These are phyloP conservation scores for Castor canadensis DNA, from an alignment of 2,113 vertebrate species.

Conservation along the genomic window DNA sequence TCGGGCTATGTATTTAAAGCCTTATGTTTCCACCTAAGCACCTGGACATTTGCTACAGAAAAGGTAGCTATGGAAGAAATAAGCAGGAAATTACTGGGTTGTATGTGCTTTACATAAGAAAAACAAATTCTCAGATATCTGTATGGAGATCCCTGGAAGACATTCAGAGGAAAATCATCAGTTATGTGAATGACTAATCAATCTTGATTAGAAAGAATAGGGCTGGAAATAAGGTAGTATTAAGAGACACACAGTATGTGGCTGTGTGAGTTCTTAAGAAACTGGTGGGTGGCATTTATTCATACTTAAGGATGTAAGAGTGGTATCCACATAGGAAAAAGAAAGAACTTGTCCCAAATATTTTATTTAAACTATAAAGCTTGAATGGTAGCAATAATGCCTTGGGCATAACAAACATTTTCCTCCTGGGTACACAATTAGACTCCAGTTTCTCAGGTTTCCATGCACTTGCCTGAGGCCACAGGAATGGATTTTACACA, in stretches of 20 bases:
- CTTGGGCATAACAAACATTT: background rate
- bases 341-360: background rate
- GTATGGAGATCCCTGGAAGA: background rate
- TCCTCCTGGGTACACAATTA: background rate
- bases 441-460: background rate
- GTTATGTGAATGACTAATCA: background rate
- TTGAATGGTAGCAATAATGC: background rate
- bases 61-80: background rate
- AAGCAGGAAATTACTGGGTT: background rate
- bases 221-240: background rate
- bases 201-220: background rate
- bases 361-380: conserved; percentile 20
- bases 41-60: background rate
- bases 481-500: background rate
- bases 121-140: background rate
- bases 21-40: background rate
- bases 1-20: background rate
- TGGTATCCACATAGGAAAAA: background rate
- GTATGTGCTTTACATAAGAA: background rate
- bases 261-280: background rate
- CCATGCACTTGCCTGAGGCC: background rate
- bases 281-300: background rate
- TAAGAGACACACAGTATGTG: background rate
- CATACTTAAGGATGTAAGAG: background rate
- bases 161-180: background rate